Conservation (phyloP, 2,113 vertebrate genomes). For the Lophochroa leadbeateri region DNA sequence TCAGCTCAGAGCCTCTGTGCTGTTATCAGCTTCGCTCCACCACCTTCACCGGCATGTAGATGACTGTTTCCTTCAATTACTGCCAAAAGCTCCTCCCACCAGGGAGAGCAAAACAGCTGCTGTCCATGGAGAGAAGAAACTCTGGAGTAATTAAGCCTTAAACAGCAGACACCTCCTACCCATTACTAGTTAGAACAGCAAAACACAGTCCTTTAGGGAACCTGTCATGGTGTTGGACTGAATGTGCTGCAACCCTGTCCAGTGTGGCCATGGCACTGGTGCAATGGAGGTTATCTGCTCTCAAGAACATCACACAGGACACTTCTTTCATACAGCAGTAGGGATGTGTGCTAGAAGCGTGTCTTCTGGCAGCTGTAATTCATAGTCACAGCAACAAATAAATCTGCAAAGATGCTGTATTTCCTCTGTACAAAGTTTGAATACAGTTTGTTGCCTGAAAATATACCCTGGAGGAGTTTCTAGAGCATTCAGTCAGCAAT, state of each 20-base stretch:
- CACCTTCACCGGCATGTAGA: background rate
- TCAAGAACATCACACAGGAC: background rate
- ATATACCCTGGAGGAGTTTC: background rate
- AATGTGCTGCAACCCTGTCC: background rate
- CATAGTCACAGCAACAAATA: background rate
- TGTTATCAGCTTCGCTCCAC: slow-evolving; percentile 31
- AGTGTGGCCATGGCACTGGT: rapidly evolving
- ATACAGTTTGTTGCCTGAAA: slow-evolving; percentile 5
- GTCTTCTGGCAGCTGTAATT: background rate
- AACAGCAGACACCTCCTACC: slow-evolving; percentile 41
- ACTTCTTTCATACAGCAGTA: background rate
- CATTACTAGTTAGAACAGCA: slow-evolving; percentile 14
- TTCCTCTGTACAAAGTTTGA: background rate
- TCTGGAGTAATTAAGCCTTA: slow-evolving; percentile 47
- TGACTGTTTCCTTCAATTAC: slow-evolving; percentile 51
- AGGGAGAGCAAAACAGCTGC: slow-evolving; percentile 43
- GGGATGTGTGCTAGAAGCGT: background rate
- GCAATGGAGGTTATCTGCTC: background rate
- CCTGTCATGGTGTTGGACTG: background rate
- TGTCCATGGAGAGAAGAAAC: slow-evolving; percentile 12
- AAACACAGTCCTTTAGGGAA: background rate
- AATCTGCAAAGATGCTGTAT: background rate
- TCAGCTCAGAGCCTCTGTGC: slow-evolving; percentile 27
- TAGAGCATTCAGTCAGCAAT: background rate
- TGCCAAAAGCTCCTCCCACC: slow-evolving; percentile 52